A percentile compares a stretch with the other conserved stretches of the same genome.
Conservation (phyloP, 2,888 invertebrate genomes). For the Gastrophysa polygoni region DNA sequence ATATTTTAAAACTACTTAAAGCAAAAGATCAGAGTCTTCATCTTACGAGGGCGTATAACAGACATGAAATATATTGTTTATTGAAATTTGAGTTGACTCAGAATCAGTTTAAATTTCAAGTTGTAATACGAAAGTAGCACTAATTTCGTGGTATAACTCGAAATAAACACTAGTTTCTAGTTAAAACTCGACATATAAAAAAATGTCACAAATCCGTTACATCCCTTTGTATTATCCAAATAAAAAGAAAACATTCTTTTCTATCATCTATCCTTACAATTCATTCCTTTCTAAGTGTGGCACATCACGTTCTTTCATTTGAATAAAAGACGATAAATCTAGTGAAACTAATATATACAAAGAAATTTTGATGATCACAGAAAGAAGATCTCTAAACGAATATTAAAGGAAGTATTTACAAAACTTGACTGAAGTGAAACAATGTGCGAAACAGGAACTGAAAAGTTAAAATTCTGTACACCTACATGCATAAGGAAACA, state of each 20-base stretch:
- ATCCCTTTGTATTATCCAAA: too few relatives aligned
- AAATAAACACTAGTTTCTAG: too few relatives aligned
- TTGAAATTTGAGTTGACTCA: too few relatives aligned
- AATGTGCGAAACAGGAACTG: slow-evolving; percentile 32
- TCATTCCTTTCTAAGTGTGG: not conserved
- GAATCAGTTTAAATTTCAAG: too few relatives aligned
- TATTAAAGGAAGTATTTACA: slow-evolving; percentile 43
- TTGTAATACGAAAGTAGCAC: too few relatives aligned
- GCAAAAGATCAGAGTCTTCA: slow-evolving; percentile 17
- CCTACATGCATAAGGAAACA: slow-evolving; percentile 39
- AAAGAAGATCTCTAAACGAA: slow-evolving; percentile 42
- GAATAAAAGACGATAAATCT: slow-evolving; percentile 11
- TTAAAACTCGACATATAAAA: too few relatives aligned
- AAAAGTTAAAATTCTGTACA: slow-evolving; percentile 31
- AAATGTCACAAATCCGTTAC: too few relatives aligned
- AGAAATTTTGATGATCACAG: slow-evolving; percentile 45
- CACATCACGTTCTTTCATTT: slow-evolving; percentile 4
- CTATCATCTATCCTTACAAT: not conserved
- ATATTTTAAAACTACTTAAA: slow-evolving; percentile 37
- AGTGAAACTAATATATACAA: slow-evolving; percentile 40
- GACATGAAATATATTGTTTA: not conserved
- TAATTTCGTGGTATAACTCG: too few relatives aligned
- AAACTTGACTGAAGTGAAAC: slow-evolving; percentile 33
- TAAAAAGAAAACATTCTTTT: not conserved
- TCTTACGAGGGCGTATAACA: too few relatives aligned